Evolutionary conservation across 1,140 invertebrate species (phyloP).

Genomic region (Hyles euphorbiae): DNA sequence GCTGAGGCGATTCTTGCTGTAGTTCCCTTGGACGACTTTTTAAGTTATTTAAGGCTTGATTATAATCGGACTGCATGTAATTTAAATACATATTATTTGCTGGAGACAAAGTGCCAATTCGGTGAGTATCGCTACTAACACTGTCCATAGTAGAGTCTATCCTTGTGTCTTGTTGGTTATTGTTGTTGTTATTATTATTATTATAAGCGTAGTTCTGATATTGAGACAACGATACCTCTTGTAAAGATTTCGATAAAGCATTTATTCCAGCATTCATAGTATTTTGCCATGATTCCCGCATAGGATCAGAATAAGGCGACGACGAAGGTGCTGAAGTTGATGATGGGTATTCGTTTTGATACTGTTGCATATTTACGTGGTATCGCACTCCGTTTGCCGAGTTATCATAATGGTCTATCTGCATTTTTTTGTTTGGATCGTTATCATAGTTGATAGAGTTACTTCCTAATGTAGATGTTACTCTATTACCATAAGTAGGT

Average conservation of each 20-base stretch:
- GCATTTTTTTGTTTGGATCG: conserved; percentile 52
- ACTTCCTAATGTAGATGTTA: conserved; percentile 37
- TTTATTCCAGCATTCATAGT: conserved; percentile 32
- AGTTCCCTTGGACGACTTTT: conserved; percentile 37
- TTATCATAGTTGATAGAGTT: conserved; percentile 39
- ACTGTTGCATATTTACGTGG: conserved; percentile 47
- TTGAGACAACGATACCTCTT: conserved; percentile 37
- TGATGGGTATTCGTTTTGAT: conserved; percentile 46
- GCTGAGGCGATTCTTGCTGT: conserved; percentile 42
- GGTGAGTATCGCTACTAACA: conserved; percentile 47
- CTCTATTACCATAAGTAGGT: conserved; percentile 46
- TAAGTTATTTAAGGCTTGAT: conserved; percentile 37
- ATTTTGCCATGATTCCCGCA: conserved; percentile 48
- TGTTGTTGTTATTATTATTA: conserved; percentile 30
- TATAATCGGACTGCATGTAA: conserved; percentile 48
- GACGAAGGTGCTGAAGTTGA: conserved; percentile 46
- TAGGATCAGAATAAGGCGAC: conserved; percentile 41
- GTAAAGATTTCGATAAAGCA: conserved; percentile 44
- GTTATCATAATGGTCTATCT: conserved; percentile 70
- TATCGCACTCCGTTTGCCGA: conserved; percentile 58
- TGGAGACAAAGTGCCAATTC: conserved; percentile 41
- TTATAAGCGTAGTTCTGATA: conserved; percentile 47
- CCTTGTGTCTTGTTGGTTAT: conserved; percentile 39
- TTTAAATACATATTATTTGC: conserved; percentile 59
- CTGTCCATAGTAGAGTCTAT: conserved; percentile 38